Conservation (phyloP, 2,888 invertebrate genomes). For the Drosophila anomalata region DNA sequence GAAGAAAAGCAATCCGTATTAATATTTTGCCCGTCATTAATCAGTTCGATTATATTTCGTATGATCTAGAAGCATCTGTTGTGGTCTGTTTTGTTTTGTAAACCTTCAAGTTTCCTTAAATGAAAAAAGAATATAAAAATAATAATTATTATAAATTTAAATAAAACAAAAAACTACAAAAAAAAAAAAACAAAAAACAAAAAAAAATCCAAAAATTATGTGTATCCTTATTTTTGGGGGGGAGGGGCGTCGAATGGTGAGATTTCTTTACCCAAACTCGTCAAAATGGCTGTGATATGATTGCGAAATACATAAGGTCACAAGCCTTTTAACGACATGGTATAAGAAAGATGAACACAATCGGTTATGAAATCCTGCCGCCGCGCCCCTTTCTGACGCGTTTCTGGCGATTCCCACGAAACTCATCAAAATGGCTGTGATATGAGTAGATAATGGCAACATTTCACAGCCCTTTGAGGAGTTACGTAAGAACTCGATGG, state of each 20-base stretch:
- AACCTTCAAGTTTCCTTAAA: constrained; percentile 76
- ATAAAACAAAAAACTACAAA: constrained; percentile 70
- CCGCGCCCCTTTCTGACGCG: background rate
- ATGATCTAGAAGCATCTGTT: constrained; percentile 75
- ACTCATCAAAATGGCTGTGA: constrained; percentile 85
- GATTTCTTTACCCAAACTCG: constrained; percentile 84
- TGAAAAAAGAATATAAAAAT: constrained; percentile 60
- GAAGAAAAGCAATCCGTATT: constrained; percentile 59
- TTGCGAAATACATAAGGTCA: constrained; percentile 78
- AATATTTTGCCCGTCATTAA: constrained; percentile 62
- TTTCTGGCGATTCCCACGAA: constrained; percentile 58
- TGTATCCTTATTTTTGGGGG: constrained; percentile 36
- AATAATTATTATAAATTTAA: constrained; percentile 71
- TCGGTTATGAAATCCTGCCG: background rate
- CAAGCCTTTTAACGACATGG: constrained; percentile 84
- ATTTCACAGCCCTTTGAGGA: constrained; percentile 84
- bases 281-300: constrained; percentile 84
- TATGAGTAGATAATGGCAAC: constrained; percentile 79
- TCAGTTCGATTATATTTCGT: constrained; percentile 70
- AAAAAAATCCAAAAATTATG: constrained; percentile 65
- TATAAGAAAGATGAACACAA: constrained; percentile 73
- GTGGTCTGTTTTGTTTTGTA: constrained; percentile 81
- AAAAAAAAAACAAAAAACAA: constrained; percentile 62
- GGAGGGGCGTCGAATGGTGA: constrained; percentile 57
- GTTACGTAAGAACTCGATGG: constrained; percentile 77